These are phyloP conservation scores for Nipponia nippon DNA, from an alignment of 2,113 vertebrate genomes.

Conservation along the genomic window DNA sequence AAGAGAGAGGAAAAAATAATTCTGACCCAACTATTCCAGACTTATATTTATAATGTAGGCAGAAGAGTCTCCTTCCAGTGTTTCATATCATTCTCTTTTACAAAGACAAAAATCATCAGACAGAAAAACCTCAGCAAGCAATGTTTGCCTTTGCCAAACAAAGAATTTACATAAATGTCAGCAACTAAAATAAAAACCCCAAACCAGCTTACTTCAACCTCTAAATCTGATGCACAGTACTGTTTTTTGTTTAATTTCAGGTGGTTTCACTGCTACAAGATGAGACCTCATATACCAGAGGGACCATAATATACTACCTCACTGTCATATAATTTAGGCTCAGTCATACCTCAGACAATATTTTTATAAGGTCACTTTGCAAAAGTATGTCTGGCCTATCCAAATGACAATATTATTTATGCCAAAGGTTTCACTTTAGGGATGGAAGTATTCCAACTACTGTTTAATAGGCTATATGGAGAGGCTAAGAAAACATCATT, in stretches of 20 bases:
- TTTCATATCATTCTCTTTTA: background rate
- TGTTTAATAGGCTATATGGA: constrained; percentile 75
- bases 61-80: constrained; percentile 5
- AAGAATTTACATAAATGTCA: constrained; percentile 12
- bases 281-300: constrained; percentile 62
- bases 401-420: constrained; percentile 83
- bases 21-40: background rate
- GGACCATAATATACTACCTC: constrained; percentile 67
- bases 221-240: constrained; percentile 40
- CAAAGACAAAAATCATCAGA: constrained; percentile 8
- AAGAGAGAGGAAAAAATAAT: background rate
- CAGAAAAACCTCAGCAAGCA: constrained; percentile 18
- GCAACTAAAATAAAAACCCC: background rate
- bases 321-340: constrained; percentile 78
- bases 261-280: constrained; percentile 63
- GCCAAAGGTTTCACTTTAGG: constrained; percentile 74
- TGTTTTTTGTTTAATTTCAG: constrained; percentile 26
- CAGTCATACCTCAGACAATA: constrained; percentile 79
- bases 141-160: constrained; percentile 13
- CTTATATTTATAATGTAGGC: background rate
- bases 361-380: constrained; percentile 81
- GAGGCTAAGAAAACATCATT: constrained; percentile 78
- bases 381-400: constrained; percentile 76
- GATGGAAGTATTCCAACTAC: constrained; percentile 74
- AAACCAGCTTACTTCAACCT: constrained; percentile 12